phyloP scores from a whole-genome alignment of 2,888 invertebrate species.

The Erpobdella octoculata region DNA sequence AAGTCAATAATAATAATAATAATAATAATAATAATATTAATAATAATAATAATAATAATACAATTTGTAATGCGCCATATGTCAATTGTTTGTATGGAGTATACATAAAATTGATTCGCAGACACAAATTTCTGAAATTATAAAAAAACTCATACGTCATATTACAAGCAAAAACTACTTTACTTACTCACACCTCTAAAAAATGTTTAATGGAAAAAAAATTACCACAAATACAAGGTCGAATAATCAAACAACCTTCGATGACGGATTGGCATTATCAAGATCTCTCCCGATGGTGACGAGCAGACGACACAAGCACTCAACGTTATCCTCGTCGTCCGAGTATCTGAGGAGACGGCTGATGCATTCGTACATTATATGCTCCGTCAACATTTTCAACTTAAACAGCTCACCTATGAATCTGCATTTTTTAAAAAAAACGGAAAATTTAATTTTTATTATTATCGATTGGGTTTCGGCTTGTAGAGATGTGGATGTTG shows the following conservation, averaged over 20 bases:
- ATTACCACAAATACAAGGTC: background rate
- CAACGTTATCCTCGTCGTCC: conserved; percentile 76
- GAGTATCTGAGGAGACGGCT: conserved; percentile 66
- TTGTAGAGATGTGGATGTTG: no score
- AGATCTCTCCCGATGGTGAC: conserved; percentile 82
- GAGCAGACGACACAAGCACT: conserved; percentile 82
- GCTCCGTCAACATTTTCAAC: conserved; percentile 75
- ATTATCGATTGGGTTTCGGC: no score
- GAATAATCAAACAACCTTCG: conserved; percentile 4
- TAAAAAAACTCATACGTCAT: background rate
- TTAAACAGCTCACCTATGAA: conserved; percentile 82
- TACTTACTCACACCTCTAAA: no score
- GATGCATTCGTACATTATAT: conserved; percentile 81
- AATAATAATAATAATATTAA: no score
- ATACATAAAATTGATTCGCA: no score
- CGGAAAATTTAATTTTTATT: background rate
- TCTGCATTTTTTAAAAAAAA: conserved; percentile 46
- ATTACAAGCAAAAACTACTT: no score
- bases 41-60: no score
- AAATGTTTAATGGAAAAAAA: no score
- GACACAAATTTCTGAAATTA: no score
- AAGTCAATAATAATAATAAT: no score
- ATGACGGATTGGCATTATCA: conserved; percentile 52
- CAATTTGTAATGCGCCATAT: no score
- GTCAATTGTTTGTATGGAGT: no score